Conservation (phyloP, 2,113 vertebrate species). For the Lontra canadensis region DNA sequence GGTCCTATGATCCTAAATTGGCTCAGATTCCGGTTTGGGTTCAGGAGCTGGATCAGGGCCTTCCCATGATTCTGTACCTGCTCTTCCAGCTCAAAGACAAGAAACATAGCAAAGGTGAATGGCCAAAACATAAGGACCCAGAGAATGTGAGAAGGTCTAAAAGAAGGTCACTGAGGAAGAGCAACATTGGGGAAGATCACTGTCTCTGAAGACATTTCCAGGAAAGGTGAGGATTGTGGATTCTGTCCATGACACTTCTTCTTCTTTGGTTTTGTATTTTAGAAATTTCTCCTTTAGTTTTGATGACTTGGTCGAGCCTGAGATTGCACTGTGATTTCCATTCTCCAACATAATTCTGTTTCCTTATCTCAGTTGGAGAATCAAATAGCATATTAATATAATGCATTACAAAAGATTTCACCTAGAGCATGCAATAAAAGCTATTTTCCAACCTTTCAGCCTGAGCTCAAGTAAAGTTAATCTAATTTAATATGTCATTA, state of each 20-base stretch:
- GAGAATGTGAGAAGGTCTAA: neutral
- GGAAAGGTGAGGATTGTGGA: neutral
- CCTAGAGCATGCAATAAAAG: conserved; percentile 54
- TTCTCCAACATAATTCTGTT: conserved; percentile 54
- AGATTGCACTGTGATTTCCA: conserved; percentile 29
- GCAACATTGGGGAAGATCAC: neutral
- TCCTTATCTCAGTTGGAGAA: conserved; percentile 64
- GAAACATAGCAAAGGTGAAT: neutral
- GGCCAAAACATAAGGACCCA: no score
- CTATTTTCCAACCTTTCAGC: conserved; percentile 59
- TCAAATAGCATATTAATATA: conserved; percentile 69
- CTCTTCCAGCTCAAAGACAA: neutral
- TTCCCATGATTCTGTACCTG: neutral
- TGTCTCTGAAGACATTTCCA: neutral
- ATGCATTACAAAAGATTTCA: conserved; percentile 64
- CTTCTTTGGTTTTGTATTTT: neutral
- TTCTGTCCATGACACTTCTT: neutral
- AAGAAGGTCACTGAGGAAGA: neutral
- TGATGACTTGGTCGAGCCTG: conserved; percentile 24
- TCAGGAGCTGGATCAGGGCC: neutral
- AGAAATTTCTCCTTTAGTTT: conserved; percentile 3
- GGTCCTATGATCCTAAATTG: neutral
- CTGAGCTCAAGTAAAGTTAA: conserved; percentile 53
- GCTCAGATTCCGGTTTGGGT: neutral
- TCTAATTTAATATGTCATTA: conserved; percentile 65